Evolutionary conservation across 2,888 invertebrate species (phyloP).

Genomic region (Anthoptus insignis): DNA sequence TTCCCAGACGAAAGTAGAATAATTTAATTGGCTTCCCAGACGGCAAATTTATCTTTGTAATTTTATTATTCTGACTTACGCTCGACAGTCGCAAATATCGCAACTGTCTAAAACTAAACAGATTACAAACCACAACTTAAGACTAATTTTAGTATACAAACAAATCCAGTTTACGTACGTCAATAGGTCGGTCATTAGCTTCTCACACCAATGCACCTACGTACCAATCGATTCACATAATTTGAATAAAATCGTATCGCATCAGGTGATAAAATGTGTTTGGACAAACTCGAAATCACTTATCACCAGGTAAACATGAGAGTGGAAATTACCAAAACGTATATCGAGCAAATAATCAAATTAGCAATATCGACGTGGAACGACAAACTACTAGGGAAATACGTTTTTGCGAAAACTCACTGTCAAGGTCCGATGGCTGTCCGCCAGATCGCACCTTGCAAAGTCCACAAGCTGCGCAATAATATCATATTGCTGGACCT

Average conservation of each 20-base stretch:
- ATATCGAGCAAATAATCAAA: constrained; percentile 6
- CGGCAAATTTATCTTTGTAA: no score
- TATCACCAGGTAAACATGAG: background rate
- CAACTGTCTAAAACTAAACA: no score
- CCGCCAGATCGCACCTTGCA: constrained; percentile 15
- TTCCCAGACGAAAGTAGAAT: no score
- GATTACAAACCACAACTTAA: no score
- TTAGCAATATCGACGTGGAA: constrained; percentile 8
- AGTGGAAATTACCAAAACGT: background rate
- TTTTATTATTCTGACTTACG: no score
- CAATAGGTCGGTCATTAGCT: constrained; percentile 3
- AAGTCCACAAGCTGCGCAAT: constrained; percentile 15
- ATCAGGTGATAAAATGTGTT: background rate
- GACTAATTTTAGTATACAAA: background rate
- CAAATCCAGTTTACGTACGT: background rate
- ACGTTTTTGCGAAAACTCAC: constrained; percentile 19
- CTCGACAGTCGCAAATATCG: no score
- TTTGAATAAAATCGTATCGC: background rate
- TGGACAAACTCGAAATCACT: background rate
- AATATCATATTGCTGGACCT: constrained; percentile 14
- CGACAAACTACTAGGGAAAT: constrained; percentile 14
- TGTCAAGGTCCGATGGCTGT: constrained; percentile 16
- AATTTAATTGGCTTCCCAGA: no score
- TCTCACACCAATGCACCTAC: constrained; percentile 2
- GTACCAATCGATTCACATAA: background rate